Evolutionary conservation across 2,797 vertebrate genomes (phyloP).

Genomic region (Pipistrellus nathusii): DNA sequence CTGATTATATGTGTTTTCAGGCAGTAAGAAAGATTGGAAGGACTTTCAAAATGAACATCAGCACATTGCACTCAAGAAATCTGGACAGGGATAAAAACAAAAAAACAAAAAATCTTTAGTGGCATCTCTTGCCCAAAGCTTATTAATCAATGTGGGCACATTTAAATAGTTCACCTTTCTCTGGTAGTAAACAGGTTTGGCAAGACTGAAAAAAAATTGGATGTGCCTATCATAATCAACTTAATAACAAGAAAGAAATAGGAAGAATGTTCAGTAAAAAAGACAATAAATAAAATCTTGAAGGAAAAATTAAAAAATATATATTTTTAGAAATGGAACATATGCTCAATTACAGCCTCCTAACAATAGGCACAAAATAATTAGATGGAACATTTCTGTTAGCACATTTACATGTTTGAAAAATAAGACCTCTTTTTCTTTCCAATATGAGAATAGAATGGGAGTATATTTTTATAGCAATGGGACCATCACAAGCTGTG

Average conservation of each 20-base stretch:
- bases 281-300: conserved; percentile 17
- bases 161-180: conserved; percentile 38
- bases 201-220: conserved; percentile 16
- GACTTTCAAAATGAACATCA: neutral
- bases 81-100: neutral
- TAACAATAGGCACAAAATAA: conserved; percentile 38
- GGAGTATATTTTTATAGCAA: neutral
- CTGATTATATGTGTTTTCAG: neutral
- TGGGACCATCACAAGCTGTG: neutral
- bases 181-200: conserved; percentile 37
- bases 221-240: conserved; percentile 43
- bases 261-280: neutral
- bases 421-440: neutral
- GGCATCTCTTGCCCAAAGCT: neutral
- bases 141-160: conserved; percentile 31
- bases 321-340: conserved; percentile 33
- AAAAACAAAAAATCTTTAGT: neutral
- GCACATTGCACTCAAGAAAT: neutral
- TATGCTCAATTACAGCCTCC: neutral
- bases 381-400: neutral
- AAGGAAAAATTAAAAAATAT: neutral
- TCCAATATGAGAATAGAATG: neutral
- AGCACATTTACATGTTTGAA: neutral
- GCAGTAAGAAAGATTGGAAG: neutral
- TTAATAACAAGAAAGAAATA: conserved; percentile 36